Conservation (phyloP, 1,140 invertebrate genomes). For the Atta texana region DNA sequence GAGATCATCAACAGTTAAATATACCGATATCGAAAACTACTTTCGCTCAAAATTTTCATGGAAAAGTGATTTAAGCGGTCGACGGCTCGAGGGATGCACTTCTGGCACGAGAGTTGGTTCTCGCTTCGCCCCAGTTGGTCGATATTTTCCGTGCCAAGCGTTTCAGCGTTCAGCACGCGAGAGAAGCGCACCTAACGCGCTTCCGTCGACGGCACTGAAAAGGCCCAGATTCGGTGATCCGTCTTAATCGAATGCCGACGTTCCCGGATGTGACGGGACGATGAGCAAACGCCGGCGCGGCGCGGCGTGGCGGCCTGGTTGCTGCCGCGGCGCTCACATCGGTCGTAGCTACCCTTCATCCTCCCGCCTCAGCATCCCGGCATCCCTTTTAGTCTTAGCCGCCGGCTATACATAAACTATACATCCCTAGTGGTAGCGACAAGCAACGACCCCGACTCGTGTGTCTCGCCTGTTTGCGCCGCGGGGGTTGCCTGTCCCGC, state of each 20-base stretch:
- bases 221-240: conserved; percentile 59
- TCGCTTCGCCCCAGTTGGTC: conserved; percentile 57
- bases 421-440: conserved; percentile 54
- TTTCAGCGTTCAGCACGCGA: conserved; percentile 8
- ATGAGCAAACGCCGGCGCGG: conserved; percentile 33
- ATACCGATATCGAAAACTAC: neutral
- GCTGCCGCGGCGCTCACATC: conserved; percentile 49
- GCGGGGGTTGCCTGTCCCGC: conserved; percentile 60
- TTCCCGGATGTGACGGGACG: conserved; percentile 63
- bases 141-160: conserved; percentile 57
- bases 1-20: neutral
- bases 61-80: conserved; percentile 23
- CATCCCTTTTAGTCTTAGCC: conserved; percentile 75
- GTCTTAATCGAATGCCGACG: conserved; percentile 55
- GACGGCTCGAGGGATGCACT: conserved; percentile 3
- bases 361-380: conserved; percentile 10
- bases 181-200: conserved; percentile 33
- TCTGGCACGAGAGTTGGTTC: conserved; percentile 29
- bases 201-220: conserved; percentile 55
- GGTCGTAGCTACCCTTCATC: conserved; percentile 19
- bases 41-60: neutral
- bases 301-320: conserved; percentile 30
- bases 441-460: conserved; percentile 67
- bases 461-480: conserved; percentile 68
- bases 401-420: conserved; percentile 73